phyloP scores from a whole-genome alignment of 2,797 vertebrate species.

The Phoebastria nigripes region DNA sequence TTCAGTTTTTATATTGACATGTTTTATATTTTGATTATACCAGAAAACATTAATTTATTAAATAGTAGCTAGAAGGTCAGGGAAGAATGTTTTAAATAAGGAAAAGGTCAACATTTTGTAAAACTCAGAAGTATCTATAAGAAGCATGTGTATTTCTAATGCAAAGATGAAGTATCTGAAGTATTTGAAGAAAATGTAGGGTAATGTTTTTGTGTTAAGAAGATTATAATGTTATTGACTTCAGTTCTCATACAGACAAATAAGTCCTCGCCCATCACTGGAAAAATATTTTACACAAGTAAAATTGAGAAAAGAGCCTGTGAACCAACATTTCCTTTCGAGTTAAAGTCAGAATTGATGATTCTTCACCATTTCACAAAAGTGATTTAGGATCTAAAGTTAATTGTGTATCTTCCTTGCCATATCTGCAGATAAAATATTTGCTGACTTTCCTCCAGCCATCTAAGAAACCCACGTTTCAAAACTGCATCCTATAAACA shows the following conservation, averaged over 20 bases:
- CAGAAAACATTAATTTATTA: background rate
- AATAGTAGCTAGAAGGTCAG: background rate
- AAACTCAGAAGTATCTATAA: background rate
- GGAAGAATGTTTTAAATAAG: background rate
- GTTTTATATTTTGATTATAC: background rate
- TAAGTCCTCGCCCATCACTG: background rate
- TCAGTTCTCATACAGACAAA: background rate
- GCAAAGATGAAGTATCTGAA: background rate
- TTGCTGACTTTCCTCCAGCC: background rate
- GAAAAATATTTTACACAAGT: background rate
- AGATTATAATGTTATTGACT: background rate
- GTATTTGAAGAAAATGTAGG: background rate
- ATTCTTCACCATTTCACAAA: background rate
- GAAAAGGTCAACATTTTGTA: background rate
- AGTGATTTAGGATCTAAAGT: background rate
- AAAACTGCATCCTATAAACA: background rate
- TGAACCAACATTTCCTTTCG: background rate
- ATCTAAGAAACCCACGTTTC: background rate
- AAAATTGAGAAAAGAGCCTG: background rate
- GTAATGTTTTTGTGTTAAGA: accelerated
- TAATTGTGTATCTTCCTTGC: background rate
- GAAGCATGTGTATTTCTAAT: background rate
- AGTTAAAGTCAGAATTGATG: background rate
- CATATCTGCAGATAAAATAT: background rate
- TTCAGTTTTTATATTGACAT: background rate